phyloP scores from a whole-genome alignment of 2,113 vertebrate genomes.

The Myanophis thanlyinensis region DNA sequence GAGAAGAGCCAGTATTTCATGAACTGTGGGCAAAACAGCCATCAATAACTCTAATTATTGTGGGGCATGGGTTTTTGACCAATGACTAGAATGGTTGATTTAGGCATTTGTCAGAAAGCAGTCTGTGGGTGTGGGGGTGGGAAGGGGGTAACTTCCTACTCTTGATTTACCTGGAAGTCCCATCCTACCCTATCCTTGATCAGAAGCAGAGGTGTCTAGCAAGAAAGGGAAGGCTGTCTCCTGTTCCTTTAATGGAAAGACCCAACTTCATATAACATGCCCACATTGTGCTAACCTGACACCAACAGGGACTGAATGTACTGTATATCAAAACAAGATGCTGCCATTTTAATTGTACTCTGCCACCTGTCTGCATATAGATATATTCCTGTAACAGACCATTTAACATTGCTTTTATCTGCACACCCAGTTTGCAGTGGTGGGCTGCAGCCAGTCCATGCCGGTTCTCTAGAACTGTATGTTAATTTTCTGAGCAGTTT shows the following conservation, averaged over 20 bases:
- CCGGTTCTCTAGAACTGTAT: too few relatives aligned
- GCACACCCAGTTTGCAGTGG: too few relatives aligned
- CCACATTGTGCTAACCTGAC: not conserved
- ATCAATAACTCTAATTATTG: not conserved
- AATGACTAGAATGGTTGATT: not conserved
- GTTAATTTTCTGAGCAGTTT: too few relatives aligned
- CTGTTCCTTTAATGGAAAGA: not conserved
- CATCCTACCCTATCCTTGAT: not conserved
- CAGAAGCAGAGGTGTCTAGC: not conserved
- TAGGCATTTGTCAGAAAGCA: not conserved
- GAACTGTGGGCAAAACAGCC: not conserved
- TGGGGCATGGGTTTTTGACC: not conserved
- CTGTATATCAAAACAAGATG: not conserved
- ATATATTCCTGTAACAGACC: not conserved
- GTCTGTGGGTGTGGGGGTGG: not conserved
- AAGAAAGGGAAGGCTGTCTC: not conserved
- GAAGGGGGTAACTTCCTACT: not conserved
- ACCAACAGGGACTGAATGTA: not conserved
- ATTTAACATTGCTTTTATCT: not conserved
- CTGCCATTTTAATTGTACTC: not conserved
- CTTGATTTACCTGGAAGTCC: not conserved
- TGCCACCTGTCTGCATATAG: not conserved
- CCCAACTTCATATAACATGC: not conserved
- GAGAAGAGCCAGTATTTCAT: not conserved
- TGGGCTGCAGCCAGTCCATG: too few relatives aligned